Base-by-base conservation (phyloP, 2,797 vertebrate genomes). In the Notolepis coatsorum region DNA sequence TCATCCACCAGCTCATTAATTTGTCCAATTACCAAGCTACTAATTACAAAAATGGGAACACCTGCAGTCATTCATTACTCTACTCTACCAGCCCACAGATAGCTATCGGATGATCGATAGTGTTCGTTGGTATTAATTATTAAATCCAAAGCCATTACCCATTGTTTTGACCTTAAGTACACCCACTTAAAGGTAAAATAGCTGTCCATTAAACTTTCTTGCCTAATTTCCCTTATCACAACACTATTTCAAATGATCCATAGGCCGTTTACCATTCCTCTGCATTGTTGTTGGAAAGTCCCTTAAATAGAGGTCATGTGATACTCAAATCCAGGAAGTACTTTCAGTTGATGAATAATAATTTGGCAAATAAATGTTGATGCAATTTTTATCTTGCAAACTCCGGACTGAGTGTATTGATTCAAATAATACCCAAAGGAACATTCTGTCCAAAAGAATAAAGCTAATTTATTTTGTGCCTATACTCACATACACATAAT, bases 21-120 rank as follows among this genome's bases (percentile, higher is more conserved):
- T 89, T 85, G 70, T 84, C 76, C 82, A 90, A 91, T 92, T 91
- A 90, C 59, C 73, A 67, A 53, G 77, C 75, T 73, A 89, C 90
- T 88, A 85, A 91, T 91, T 85, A 85, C 71, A 80, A 81, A 87
- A 87, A 89, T 76, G 51, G 37, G 64, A 89, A 82, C 86, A 90
- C 84, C 88, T 92, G 87, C 79, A 89, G 80, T 75, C 77, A 85
- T 90, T 87, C 82, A 86, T 90, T 87, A 86, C 68, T 58, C 15
- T 53, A 69, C 55, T 79, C 68, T 68, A 74, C 82, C 67, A 71
- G 59, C 56, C 49, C 58, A 59, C 69, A 60, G 76, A 71, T 65
- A 79, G 71, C 35, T 23, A 51, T 7, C 35, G 23, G 61, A 50
- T 71, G 61, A 87, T 86, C 72, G 74, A 77, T 75, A 61, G 38